Base-by-base conservation (phyloP, 2,113 vertebrate species). In the Tenebrosternarchus preto region DNA sequence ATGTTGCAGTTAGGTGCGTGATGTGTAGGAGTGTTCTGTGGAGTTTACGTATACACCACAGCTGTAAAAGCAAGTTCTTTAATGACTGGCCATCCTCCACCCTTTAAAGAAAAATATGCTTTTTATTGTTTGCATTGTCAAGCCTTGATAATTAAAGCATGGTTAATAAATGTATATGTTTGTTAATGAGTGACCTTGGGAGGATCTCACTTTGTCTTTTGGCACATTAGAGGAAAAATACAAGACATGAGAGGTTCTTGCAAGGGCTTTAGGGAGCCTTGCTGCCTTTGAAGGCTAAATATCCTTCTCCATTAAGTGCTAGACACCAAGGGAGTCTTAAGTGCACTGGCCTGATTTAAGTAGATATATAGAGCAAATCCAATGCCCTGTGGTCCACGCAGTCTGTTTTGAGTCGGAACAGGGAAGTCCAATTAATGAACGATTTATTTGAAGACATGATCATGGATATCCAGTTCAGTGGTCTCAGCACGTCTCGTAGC, bases 361-460 rank as follows among this genome's bases (percentile, higher is more conserved):
- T 87, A 92, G 92, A 94, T 92, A 93, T 92, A 92, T 92, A 86
- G 89, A 91, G 93, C 92, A 90, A 90, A 91, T 88, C 86, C 90
- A 86, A 74, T 92, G 89, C 90, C 91, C 90, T 90, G 87, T 88
- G 88, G 90, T 90, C 87, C 88, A 90, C 85, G 90, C 88, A 88
- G 91, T 91, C 89, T 88, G 87, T 90, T 91, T 91, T 90, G 90
- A 91, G 73, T 77, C 66, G 43, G 60, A 78, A 81, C 77, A 81
- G 61, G 75, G 61, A 75, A 76, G 90, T 90, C 92, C 88, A 91
- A 91, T 92, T 93, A 94, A 90, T 86, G 86, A 89, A 86, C 85
- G 78, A 93, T 92, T 93, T 92, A 90, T 89, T 89, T 91, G 87
- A 90, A 90, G 85, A 86, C 75, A 86, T 86, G 84, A 76, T 50